Conservation (phyloP, 2,113 vertebrate genomes). For the Machaerirhynchus nigripectus region DNA sequence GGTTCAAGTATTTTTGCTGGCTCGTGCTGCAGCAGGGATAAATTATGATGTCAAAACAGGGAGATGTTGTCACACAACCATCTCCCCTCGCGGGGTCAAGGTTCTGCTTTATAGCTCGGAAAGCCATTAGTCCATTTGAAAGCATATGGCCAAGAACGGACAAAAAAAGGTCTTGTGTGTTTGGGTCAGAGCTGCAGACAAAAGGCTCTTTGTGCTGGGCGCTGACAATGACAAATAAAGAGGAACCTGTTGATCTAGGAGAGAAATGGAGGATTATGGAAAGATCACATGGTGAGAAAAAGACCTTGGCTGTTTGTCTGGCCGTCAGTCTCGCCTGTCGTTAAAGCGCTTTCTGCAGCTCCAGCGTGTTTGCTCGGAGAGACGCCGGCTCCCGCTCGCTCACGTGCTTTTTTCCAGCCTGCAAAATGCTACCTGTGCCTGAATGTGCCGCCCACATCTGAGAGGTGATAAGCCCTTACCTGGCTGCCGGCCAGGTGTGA, state of each 20-base stretch:
- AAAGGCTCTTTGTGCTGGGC: conserved; percentile 19
- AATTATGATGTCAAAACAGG: neutral
- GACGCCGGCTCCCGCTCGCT: neutral
- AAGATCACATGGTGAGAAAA: neutral
- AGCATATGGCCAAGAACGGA: neutral
- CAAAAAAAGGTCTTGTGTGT: neutral
- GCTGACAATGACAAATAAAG: conserved; percentile 37
- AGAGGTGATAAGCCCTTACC: neutral
- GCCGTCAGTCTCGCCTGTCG: neutral
- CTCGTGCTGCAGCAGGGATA: neutral
- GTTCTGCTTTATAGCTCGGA: neutral
- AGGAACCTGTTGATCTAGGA: conserved; percentile 43
- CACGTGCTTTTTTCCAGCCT: neutral
- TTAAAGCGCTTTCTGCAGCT: neutral
- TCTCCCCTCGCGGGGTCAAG: conserved; percentile 3
- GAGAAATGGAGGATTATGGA: neutral
- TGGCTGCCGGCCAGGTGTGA: neutral
- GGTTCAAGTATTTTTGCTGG: neutral
- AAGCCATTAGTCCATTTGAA: neutral
- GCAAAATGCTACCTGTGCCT: neutral
- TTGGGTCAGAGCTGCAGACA: conserved; percentile 33
- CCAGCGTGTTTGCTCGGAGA: neutral
- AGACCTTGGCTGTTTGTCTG: conserved; percentile 1
- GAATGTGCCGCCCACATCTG: neutral
- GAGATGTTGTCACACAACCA: neutral